Evolutionary conservation across 2,797 vertebrate genomes (phyloP).

Genomic region (Lepidocolaptes lacrymiger): DNA sequence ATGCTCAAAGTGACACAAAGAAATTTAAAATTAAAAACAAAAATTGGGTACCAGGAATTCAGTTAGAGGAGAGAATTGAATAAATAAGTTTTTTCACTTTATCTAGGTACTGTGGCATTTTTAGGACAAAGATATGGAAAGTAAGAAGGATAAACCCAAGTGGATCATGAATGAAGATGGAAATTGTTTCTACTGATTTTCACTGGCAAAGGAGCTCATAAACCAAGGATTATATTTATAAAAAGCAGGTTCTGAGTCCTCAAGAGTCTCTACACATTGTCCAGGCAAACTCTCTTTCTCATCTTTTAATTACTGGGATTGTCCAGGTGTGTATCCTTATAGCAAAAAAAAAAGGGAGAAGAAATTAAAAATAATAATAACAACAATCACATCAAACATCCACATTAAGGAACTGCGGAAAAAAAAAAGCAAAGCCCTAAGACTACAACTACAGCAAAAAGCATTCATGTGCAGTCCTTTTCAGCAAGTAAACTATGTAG

Average conservation of each 20-base stretch:
- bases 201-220: constrained; percentile 74
- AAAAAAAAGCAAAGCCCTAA: background rate
- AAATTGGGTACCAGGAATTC: constrained; percentile 5
- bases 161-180: constrained; percentile 76
- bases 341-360: background rate
- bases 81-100: constrained; percentile 27
- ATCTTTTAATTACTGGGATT: constrained; percentile 26
- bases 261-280: background rate
- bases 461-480: background rate
- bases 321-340: background rate
- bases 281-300: background rate
- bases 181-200: constrained; percentile 90
- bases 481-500: constrained; percentile 17
- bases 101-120: constrained; percentile 66
- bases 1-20: background rate
- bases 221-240: constrained; percentile 78
- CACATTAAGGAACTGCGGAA: background rate
- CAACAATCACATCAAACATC: background rate
- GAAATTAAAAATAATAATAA: background rate
- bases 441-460: background rate
- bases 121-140: constrained; percentile 76
- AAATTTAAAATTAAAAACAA: constrained; percentile 31
- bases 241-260: constrained; percentile 70
- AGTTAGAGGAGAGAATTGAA: constrained; percentile 2
- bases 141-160: constrained; percentile 73